Percentiles rank a stretch among this genome's conserved stretches.
phyloP scores from a whole-genome alignment of 2,113 vertebrate species.

The Ceyx melanurus region DNA sequence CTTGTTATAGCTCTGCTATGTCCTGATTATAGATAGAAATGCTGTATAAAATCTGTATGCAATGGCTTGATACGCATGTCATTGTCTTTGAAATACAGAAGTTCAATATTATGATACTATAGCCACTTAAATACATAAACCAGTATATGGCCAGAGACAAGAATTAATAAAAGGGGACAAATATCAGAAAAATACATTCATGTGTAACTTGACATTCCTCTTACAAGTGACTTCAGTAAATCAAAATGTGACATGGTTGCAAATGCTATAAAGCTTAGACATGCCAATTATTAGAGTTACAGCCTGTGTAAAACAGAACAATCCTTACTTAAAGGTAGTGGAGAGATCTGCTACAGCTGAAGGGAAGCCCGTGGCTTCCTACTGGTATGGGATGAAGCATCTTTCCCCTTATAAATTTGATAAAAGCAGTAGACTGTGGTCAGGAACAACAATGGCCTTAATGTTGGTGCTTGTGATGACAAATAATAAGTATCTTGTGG shows the following conservation, averaged over 20 bases:
- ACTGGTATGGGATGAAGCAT: neutral
- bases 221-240: neutral
- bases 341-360: neutral
- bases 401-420: neutral
- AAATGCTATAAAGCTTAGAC: neutral
- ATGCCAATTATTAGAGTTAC: neutral
- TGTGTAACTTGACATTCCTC: neutral
- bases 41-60: neutral
- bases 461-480: neutral
- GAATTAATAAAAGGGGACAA: neutral
- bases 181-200: neutral
- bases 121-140: neutral
- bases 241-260: neutral
- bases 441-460: fast-evolving
- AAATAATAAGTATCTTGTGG: neutral
- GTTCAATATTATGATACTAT: neutral
- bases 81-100: neutral
- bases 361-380: neutral
- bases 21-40: neutral
- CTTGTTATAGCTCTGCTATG: neutral
- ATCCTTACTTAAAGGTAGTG: neutral
- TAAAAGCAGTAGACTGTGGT: neutral
- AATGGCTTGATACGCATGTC: neutral
- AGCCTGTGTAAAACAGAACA: neutral
- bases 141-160: neutral